These are phyloP conservation scores for Geophilus truncorum DNA, from an alignment of 2,888 invertebrate genomes.

Conservation along the genomic window DNA sequence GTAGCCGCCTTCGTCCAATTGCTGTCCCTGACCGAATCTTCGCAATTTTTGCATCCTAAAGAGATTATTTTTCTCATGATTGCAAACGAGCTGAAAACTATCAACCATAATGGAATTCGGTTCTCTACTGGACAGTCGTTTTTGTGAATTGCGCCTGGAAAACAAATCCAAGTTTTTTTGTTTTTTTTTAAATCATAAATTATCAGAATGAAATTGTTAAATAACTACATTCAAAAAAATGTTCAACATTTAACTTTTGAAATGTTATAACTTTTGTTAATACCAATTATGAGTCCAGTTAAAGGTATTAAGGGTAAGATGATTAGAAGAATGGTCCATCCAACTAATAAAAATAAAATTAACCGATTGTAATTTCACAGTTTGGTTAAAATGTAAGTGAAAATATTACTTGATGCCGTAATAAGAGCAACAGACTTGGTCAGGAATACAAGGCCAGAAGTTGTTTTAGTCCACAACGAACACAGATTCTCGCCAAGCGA, in stretches of 20 bases:
- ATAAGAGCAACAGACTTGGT: not conserved
- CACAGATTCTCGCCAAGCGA: not conserved
- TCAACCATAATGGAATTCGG: not conserved
- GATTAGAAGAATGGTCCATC: not conserved
- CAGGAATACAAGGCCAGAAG: not conserved
- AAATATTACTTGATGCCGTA: not conserved
- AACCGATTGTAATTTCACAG: too few relatives aligned
- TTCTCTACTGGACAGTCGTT: not conserved
- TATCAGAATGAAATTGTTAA: too few relatives aligned
- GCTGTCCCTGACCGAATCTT: not conserved
- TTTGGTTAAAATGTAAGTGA: too few relatives aligned
- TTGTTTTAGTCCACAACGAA: not conserved
- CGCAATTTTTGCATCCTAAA: not conserved
- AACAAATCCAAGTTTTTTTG: not conserved
- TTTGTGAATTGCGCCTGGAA: not conserved
- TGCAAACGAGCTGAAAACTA: not conserved
- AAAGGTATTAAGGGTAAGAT: not conserved
- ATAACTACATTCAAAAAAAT: too few relatives aligned
- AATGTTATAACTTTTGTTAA: not conserved
- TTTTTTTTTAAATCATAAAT: not conserved
- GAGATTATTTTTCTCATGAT: not conserved
- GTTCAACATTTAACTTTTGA: too few relatives aligned
- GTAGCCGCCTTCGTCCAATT: not conserved
- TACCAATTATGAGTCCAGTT: not conserved
- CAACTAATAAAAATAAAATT: not conserved